These are phyloP conservation scores for Osmoderma eremita DNA, from an alignment of 2,888 invertebrate genomes.

Conservation along the genomic window DNA sequence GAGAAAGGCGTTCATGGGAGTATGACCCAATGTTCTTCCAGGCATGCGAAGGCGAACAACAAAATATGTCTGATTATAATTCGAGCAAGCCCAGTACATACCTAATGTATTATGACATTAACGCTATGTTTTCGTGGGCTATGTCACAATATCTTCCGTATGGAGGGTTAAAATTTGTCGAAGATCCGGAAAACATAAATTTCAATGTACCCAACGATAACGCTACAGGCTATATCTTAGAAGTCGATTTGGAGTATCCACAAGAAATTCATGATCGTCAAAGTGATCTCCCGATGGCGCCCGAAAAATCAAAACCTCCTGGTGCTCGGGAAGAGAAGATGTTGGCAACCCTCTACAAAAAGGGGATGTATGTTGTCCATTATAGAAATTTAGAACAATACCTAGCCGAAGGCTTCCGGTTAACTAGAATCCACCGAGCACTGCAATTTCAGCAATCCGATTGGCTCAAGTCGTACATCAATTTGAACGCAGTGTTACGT, in stretches of 20 bases:
- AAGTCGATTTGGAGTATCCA: too few relatives aligned
- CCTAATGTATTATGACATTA: too few relatives aligned
- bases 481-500: conserved; percentile 52
- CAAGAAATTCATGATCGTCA: conserved; percentile 54
- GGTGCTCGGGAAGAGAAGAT: conserved; percentile 46
- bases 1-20: conserved; percentile 29
- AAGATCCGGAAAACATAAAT: conserved; percentile 30
- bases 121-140: conserved; percentile 37
- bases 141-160: conserved; percentile 51
- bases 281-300: conserved; percentile 56
- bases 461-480: conserved; percentile 56
- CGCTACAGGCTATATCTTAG: conserved; percentile 52
- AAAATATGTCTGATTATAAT: too few relatives aligned
- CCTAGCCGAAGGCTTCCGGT: too few relatives aligned
- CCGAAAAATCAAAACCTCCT: too few relatives aligned
- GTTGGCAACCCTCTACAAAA: too few relatives aligned
- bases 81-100: too few relatives aligned
- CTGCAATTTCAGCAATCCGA: conserved; percentile 55
- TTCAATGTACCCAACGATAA: not conserved
- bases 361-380: too few relatives aligned
- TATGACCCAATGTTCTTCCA: conserved; percentile 48
- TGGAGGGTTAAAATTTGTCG: conserved; percentile 52
- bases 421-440: too few relatives aligned
- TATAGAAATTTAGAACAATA: not conserved
- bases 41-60: conserved; percentile 55